Evolutionary conservation across 2,888 invertebrate genomes (phyloP), one percentile per base, ranked within the genome.

Genomic region (Nephrocerus scutellatus): DNA sequence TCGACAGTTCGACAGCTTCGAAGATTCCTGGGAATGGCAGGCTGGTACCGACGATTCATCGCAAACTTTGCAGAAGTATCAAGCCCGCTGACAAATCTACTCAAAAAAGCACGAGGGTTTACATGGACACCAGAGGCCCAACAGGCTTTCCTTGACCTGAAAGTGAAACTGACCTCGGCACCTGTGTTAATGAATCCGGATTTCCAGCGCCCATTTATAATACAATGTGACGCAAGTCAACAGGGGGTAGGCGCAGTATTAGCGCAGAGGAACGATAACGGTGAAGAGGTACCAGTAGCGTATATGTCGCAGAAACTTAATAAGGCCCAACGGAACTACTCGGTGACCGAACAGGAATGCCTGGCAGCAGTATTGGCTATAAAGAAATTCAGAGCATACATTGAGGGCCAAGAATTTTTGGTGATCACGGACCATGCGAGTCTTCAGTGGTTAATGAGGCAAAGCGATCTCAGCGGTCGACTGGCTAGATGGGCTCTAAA

Each of bases 31-130:
- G 46, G 47, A 10, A 48, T 45, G 41, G 36, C 44, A 2, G 47
- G 51, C 5, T 51, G 48, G 41, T 47, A 46, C 24, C 18, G 47
- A 2, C 29, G 46, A 8, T 49, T 47, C 25, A 41, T 48, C 2
- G 19, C 7, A n/a, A 41, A 44, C 19, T 47, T 30, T 33, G 45
- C 48, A 4, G 13, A 41, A 3, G 8, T 47, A 2, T 43, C 48
- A 2, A 31, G 44, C 1, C 43, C 44, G 3, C 30, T 49, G 16
- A 45, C 47, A 2, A 30, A 52, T 19, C 23, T 41, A 2, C 32
- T 46, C 7, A 44, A 41, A 12, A 44, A 40, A 14, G 14, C 14
- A 2, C 6, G 10, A 9, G 16, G 8, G 10, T 43, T 39, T 10
- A 33, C 22, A 9, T 34, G 28, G 5, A 35, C n/a, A n/a, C n/a